Evolutionary conservation across 2,888 invertebrate genomes (phyloP).

Genomic region (Drosophila ustulata): DNA sequence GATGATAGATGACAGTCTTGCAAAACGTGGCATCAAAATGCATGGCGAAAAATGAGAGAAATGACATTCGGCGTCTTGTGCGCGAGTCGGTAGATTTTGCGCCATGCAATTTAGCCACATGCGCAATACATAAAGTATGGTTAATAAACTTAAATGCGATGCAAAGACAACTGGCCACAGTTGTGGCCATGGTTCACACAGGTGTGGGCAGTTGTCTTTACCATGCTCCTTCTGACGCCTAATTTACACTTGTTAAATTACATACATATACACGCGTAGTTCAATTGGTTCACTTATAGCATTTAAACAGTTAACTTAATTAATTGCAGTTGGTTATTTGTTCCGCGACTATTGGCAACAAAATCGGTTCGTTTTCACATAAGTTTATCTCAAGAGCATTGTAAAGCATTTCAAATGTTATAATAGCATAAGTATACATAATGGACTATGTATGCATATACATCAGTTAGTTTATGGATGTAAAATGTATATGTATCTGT

Average conservation of each 20-base stretch:
- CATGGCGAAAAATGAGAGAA: constrained; percentile 37
- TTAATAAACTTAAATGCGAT: constrained; percentile 47
- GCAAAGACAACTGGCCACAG: constrained; percentile 50
- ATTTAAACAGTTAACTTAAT: constrained; percentile 61
- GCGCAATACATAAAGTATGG: constrained; percentile 3
- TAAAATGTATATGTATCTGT: constrained; percentile 42
- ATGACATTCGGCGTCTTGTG: background rate
- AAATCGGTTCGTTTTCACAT: constrained; percentile 60
- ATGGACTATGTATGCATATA: constrained; percentile 49
- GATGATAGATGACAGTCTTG: constrained; percentile 29
- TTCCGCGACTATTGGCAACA: constrained; percentile 76
- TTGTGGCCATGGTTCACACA: constrained; percentile 40
- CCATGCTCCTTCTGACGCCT: constrained; percentile 24
- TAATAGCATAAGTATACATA: constrained; percentile 40
- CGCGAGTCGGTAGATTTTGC: constrained; percentile 22
- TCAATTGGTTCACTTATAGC: constrained; percentile 68
- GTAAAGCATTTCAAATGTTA: constrained; percentile 52
- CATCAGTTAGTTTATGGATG: constrained; percentile 22
- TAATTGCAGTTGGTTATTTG: constrained; percentile 66
- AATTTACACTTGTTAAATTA: constrained; percentile 63
- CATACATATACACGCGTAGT: constrained; percentile 35
- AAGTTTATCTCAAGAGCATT: constrained; percentile 58
- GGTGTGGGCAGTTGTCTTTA: constrained; percentile 52
- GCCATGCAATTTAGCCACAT: constrained; percentile 52
- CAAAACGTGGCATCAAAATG: constrained; percentile 46